Conservation (phyloP, 1,140 invertebrate genomes). For the Pseudomyrmex flavicornis region DNA sequence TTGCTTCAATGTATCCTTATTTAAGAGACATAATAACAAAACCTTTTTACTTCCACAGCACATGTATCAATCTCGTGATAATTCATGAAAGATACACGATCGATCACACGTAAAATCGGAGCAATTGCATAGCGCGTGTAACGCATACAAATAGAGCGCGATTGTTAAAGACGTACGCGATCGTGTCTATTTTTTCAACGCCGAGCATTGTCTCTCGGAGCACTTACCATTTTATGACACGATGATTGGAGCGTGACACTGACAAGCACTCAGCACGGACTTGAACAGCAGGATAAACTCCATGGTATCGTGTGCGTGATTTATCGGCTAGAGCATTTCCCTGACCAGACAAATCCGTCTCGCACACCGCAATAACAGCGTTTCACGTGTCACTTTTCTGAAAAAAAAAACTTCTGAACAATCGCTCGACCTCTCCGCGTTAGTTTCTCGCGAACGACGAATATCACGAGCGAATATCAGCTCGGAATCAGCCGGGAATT, state of each 20-base stretch:
- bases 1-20: too few relatives aligned
- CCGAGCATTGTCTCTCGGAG: too few relatives aligned
- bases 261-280: constrained; percentile 67
- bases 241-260: constrained; percentile 63
- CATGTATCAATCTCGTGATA: too few relatives aligned
- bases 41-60: too few relatives aligned
- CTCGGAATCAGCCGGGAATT: not conserved
- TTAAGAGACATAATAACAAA: too few relatives aligned
- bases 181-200: not conserved
- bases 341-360: constrained; percentile 7
- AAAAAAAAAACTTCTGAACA: not conserved
- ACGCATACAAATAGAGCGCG: too few relatives aligned
- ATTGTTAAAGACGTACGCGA: not conserved
- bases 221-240: constrained; percentile 74
- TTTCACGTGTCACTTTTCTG: not conserved
- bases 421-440: not conserved
- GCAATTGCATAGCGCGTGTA: too few relatives aligned
- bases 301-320: constrained; percentile 66
- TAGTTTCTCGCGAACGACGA: not conserved
- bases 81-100: too few relatives aligned
- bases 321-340: constrained; percentile 60
- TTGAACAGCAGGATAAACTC: constrained; percentile 66
- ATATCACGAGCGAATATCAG: not conserved
- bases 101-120: too few relatives aligned
- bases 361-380: not conserved